Evolutionary conservation across 2,797 vertebrate genomes (phyloP).

Genomic region (Margarornis squamiger): DNA sequence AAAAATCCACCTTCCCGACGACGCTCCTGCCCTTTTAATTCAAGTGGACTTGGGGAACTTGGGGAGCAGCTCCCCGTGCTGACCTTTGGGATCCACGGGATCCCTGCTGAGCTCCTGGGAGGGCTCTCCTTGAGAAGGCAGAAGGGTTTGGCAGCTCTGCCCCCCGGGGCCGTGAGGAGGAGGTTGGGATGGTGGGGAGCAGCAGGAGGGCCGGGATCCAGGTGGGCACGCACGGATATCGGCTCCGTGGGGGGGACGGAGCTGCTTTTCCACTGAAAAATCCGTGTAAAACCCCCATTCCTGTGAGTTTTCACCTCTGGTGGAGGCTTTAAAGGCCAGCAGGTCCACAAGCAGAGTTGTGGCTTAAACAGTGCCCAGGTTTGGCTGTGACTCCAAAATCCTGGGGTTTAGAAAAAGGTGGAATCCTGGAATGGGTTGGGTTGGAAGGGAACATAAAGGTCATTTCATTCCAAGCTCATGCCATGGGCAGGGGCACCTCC

Average conservation of each 20-base stretch:
- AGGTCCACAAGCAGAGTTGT: not conserved
- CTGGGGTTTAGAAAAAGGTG: not conserved
- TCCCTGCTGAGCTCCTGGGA: not conserved
- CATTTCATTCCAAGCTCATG: fast-evolving
- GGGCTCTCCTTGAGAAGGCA: not conserved
- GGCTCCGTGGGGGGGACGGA: fast-evolving
- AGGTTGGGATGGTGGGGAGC: not conserved
- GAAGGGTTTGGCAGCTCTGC: not conserved
- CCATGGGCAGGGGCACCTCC: not conserved
- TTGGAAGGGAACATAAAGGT: not conserved
- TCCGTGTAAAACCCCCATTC: not conserved
- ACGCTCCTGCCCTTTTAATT: not conserved
- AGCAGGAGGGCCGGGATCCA: not conserved
- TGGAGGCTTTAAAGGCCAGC: not conserved
- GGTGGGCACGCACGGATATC: fast-evolving
- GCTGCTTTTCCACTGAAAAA: not conserved
- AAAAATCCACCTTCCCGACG: fast-evolving
- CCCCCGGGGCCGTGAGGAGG: fast-evolving
- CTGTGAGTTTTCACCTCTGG: not conserved
- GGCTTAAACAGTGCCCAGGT: not conserved
- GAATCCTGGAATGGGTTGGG: not conserved
- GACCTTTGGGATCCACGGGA: constrained; percentile 16
- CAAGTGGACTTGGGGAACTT: not conserved
- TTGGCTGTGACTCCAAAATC: not conserved
- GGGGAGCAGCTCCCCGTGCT: not conserved